Percentiles rank a stretch among this genome's conserved stretches.
Conservation (phyloP, 37 sponge, comb jelly and placozoan species). For the Spongia lamella region DNA sequence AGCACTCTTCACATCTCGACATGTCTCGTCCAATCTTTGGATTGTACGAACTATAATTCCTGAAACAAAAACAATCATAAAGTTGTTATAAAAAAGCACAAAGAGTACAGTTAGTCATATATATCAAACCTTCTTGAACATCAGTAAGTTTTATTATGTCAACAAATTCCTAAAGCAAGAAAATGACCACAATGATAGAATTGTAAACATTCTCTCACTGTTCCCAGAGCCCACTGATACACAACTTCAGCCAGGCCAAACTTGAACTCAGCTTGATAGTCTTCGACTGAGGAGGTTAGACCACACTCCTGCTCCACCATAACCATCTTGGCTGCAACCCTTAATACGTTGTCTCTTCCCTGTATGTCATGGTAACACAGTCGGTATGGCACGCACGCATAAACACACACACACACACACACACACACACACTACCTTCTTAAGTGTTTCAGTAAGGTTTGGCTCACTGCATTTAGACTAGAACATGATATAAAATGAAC, state of each 20-base stretch:
- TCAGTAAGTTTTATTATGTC: constrained; percentile 87
- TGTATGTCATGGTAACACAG: not conserved
- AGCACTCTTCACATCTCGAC: constrained; percentile 78
- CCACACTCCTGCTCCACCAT: constrained; percentile 65
- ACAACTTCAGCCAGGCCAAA: constrained; percentile 98
- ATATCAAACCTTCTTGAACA: constrained; percentile 82
- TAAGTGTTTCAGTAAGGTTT: constrained; percentile 58
- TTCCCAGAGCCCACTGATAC: constrained; percentile 92
- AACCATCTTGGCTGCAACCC: constrained; percentile 64
- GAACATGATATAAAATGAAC: constrained; percentile 6
- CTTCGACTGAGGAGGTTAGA: constrained; percentile 64
- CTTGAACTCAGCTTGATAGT: constrained; percentile 68
- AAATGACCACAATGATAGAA: constrained; percentile 4
- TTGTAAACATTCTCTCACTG: constrained; percentile 38
- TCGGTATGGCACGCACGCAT: not conserved
- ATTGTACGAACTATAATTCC: constrained; percentile 96
- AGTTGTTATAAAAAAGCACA: not conserved
- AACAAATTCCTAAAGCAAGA: constrained; percentile 75
- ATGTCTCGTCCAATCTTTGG: constrained; percentile 86
- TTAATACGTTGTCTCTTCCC: constrained; percentile 75
- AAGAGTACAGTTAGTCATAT: not conserved
- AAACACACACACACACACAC: not conserved
- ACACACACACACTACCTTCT: constrained; percentile 34
- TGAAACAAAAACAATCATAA: not conserved
- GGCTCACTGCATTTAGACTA: constrained; percentile 84